These are phyloP conservation scores for Mechanitis mazaeus DNA, from an alignment of 2,888 invertebrate species.

Conservation along the genomic window DNA sequence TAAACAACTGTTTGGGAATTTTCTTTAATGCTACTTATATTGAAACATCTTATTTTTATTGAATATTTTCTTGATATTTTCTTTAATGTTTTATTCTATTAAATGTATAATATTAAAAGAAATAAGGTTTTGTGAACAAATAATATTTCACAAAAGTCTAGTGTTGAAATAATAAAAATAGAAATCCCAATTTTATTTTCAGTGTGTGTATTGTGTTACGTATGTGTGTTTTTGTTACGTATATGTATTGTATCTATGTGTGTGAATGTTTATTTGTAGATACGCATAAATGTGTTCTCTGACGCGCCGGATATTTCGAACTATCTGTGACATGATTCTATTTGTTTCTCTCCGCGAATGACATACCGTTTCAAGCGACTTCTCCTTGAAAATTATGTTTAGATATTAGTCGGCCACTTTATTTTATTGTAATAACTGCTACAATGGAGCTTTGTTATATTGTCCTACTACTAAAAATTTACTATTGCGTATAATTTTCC, in stretches of 20 bases:
- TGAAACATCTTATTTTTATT: background rate
- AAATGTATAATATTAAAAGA: background rate
- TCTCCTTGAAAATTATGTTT: constrained; percentile 36
- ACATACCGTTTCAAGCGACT: constrained; percentile 31
- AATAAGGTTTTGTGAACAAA: background rate
- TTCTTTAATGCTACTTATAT: constrained; percentile 16
- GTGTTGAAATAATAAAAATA: background rate
- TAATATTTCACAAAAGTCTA: background rate
- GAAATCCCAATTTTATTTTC: constrained; percentile 60
- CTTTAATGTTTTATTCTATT: background rate
- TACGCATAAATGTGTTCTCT: constrained; percentile 33
- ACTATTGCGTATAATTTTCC: too few relatives aligned
- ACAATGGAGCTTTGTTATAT: constrained; percentile 31
- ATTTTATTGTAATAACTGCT: constrained; percentile 31
- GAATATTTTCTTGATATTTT: background rate
- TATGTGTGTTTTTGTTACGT: too few relatives aligned
- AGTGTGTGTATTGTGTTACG: constrained; percentile 38
- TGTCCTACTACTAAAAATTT: constrained; percentile 12
- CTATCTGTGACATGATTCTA: constrained; percentile 43
- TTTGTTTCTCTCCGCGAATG: constrained; percentile 46
- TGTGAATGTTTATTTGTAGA: constrained; percentile 60
- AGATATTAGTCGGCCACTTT: constrained; percentile 32
- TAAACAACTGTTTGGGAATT: constrained; percentile 26
- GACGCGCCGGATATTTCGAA: constrained; percentile 40
- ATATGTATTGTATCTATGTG: too few relatives aligned